Evolutionary conservation across 1,140 invertebrate species (phyloP), one percentile per base, ranked within the genome.

Genomic region (Drosophila ambigua): DNA sequence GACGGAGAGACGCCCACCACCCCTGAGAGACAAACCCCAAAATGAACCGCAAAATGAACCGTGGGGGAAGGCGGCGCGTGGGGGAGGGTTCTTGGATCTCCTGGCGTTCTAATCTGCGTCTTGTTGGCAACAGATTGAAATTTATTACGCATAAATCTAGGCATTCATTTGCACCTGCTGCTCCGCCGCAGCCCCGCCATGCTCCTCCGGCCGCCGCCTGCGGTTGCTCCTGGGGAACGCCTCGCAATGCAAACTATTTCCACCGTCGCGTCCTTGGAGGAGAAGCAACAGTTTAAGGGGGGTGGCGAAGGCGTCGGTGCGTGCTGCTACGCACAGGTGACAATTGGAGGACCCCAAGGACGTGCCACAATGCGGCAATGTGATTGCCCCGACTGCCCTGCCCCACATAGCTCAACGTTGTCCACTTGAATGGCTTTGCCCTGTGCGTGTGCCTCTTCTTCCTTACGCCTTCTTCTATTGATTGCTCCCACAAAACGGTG

Each of bases 41-140:
- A 61, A 48, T 24, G 24, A 71, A 61, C 63, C 59, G n/a, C 52
- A 48, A 20, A 20, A 20, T 20, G 20, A 20, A 20, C 20, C 0
- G 4, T 6, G 41, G 26, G 23, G 13, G 11, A 8, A 26, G 11
- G 35, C 11, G 35, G 11, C 35, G 4, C 35, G 9, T 4, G 31
- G 28, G 31, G 2, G 11, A 6, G 5, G 5, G 13, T 2, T 13
- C 23, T 13, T 15, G 16, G 53, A 35, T 16, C 23, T 24, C n/a
- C 20, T 15, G 61, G 59, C 49, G 35, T 60, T 72, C 78, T 85
- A 85, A 85, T 85, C 81, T 78, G 66, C 75, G 82, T 79, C 83
- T 88, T 88, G 82, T 88, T 83, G 83, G 83, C 76, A 90, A 90
- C 82, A 90, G 87, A 90, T 90, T 90, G 87, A 90, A 90, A 90